Evolutionary conservation across 2,888 invertebrate species (phyloP), one percentile per base, ranked within the genome.

Genomic region (Sphaerophoria rueppellii): DNA sequence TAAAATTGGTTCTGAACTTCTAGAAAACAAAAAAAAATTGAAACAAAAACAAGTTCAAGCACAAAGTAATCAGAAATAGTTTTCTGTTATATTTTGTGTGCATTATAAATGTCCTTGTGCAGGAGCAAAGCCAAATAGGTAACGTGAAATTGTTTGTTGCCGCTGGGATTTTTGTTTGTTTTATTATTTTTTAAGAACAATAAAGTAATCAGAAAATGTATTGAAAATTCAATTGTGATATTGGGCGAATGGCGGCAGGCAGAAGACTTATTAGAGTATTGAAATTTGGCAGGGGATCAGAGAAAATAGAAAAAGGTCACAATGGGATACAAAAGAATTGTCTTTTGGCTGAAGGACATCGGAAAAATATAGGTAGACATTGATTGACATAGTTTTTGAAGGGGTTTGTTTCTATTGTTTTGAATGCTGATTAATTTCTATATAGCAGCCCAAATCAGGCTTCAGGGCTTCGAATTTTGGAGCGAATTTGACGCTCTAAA

Each of bases 11-110:
- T 58, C 37, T 60, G 40, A 43, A 60, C 9, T 60, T 24, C 9
- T 9, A 43, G 9, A 9, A 43, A 43, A 43, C 11, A 43, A 16
- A 50, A 16, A 50, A 14, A 16, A 16, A 50, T 12, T n/a, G n/a
- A 16, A 14, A 35, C 37, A 14, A 69, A 70, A 79, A 78, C 69
- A 73, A 63, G 71, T 75, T 79, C 58, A 75, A 74, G 70, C 58
- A 72, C 67, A 83, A 83, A 83, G 83, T 83, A 83, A 83, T 83
- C 83, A 83, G 50, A 72, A 76, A 83, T 83, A 75, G 79, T 78
- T 83, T 74, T 83, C 75, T 65, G 70, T 79, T 79, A 52, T 37
- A 71, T 74, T 71, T 71, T 78, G 24, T 14, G 5, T 16, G 11
- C 35, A 16, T 65, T 65, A 7, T 57, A 43, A 43, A 50, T 80